Evolutionary conservation across 2,797 vertebrate species (phyloP).

Genomic region (Acanthiza pusilla): DNA sequence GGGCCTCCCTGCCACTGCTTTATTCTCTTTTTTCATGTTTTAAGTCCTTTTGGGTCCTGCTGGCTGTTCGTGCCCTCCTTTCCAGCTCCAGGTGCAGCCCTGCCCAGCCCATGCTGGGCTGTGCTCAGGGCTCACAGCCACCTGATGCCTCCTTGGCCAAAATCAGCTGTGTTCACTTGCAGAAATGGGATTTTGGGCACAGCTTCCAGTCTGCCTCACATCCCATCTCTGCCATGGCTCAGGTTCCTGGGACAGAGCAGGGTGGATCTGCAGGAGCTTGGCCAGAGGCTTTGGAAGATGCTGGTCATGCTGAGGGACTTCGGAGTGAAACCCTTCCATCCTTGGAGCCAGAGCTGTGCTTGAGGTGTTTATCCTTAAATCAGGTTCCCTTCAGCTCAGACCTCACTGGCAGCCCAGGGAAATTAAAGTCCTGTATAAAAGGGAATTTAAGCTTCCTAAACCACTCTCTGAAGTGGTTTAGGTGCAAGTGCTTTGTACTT

Average conservation of each 20-base stretch:
- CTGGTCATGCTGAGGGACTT: neutral
- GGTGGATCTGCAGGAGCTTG: neutral
- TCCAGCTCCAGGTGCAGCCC: neutral
- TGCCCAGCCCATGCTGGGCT: neutral
- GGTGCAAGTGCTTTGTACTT: neutral
- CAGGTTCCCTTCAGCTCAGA: neutral
- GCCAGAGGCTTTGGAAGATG: neutral
- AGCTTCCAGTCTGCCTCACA: neutral
- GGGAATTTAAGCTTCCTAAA: neutral
- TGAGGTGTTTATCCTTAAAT: neutral
- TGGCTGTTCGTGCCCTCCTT: neutral
- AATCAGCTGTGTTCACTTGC: accelerated
- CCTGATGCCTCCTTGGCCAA: neutral
- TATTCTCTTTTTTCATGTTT: neutral
- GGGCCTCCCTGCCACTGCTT: neutral
- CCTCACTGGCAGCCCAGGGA: neutral
- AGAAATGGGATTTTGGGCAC: neutral
- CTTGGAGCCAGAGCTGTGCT: neutral
- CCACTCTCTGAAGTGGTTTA: neutral
- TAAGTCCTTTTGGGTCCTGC: neutral
- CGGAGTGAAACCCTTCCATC: neutral
- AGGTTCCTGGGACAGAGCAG: neutral
- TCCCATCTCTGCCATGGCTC: neutral
- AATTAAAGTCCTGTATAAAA: neutral
- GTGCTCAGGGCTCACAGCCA: neutral